Evolutionary conservation across 2,888 invertebrate genomes (phyloP).

Genomic region (Pardosa pseudoannulata): DNA sequence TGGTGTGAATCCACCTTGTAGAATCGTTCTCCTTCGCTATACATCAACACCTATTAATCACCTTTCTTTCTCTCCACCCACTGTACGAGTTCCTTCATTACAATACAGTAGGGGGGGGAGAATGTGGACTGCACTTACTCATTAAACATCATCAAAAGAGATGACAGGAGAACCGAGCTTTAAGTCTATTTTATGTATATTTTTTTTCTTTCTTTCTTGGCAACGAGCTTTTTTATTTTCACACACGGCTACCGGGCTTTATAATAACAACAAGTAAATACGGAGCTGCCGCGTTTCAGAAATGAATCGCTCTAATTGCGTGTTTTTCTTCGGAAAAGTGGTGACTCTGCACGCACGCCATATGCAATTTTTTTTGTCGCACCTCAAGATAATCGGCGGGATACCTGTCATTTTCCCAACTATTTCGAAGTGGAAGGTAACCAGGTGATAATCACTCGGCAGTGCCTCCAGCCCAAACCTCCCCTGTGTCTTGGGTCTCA

Average conservation of each 20-base stretch:
- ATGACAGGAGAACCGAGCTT: no score
- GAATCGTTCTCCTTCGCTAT: no score
- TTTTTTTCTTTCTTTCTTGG: background rate
- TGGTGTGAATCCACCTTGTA: no score
- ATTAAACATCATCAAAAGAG: no score
- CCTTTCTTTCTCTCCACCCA: no score
- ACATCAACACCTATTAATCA: no score
- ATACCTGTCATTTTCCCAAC: conserved; percentile 13
- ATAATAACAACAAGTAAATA: no score
- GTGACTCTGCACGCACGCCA: background rate
- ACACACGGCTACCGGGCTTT: background rate
- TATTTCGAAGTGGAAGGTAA: background rate
- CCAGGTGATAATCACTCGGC: conserved; percentile 1
- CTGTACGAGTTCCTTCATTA: no score
- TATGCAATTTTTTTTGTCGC: background rate
- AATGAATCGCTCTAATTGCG: conserved; percentile 2
- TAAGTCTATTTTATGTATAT: no score
- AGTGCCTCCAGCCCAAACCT: background rate
- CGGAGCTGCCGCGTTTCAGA: background rate
- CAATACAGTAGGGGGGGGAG: no score
- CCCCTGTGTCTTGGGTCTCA: background rate
- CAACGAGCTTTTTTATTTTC: background rate
- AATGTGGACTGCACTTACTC: no score
- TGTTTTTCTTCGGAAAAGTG: no score
- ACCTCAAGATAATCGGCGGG: background rate